Conservation (phyloP, 2,113 vertebrate species). For the Aspiorhynchus laticeps region DNA sequence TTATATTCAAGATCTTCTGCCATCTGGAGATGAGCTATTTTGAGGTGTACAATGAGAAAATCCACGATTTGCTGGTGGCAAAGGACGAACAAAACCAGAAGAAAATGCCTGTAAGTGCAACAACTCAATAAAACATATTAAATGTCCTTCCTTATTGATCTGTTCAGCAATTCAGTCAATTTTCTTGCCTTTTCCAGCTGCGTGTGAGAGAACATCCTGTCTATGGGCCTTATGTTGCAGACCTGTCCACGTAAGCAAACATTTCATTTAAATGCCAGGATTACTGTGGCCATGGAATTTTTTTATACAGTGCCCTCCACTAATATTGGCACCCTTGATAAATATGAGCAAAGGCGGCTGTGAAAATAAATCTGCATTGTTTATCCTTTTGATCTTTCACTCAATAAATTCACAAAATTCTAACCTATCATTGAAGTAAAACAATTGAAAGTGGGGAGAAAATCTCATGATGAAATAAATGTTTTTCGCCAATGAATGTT, state of each 20-base stretch:
- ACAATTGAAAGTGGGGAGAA: too few species aligned
- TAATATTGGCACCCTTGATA: too few species aligned
- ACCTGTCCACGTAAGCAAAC: constrained; percentile 87
- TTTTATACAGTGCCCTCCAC: too few species aligned
- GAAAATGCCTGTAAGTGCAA: constrained; percentile 84
- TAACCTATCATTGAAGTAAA: too few species aligned
- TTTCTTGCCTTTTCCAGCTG: constrained; percentile 76
- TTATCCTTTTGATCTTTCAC: too few species aligned
- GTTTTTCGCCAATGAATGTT: too few species aligned
- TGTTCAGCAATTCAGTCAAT: neutral
- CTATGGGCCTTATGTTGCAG: constrained; percentile 89
- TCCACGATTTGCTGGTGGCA: constrained; percentile 90
- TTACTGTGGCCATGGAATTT: neutral
- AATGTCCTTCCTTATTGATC: neutral
- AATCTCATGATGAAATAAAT: too few species aligned
- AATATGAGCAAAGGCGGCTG: too few species aligned
- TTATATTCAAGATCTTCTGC: constrained; percentile 77
- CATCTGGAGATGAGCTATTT: constrained; percentile 97
- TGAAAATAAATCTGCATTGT: too few species aligned
- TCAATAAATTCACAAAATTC: too few species aligned
- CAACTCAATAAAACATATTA: neutral
- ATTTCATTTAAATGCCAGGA: neutral
- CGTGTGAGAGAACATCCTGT: constrained; percentile 92
- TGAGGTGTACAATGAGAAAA: constrained; percentile 98
- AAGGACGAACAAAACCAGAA: constrained; percentile 85